phyloP scores from a whole-genome alignment of 1,140 invertebrate genomes.

The Heliothis subflexa region DNA sequence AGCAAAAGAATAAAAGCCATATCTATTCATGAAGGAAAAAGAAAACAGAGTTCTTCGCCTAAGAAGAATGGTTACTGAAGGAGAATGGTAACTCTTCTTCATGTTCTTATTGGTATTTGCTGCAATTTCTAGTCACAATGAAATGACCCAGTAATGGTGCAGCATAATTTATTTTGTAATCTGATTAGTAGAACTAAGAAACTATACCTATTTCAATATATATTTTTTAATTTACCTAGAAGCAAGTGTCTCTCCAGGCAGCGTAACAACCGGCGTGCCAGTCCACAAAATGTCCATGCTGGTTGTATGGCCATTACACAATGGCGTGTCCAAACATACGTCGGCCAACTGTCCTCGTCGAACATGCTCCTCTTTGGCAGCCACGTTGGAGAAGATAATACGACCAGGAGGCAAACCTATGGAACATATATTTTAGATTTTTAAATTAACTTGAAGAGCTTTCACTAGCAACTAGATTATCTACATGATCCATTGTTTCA shows the following conservation, averaged over 20 bases:
- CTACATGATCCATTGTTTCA: not conserved
- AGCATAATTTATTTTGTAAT: too few species aligned
- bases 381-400: slow-evolving; percentile 99
- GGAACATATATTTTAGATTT: slow-evolving; percentile 23
- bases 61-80: too few species aligned
- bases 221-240: slow-evolving; percentile 86
- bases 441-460: not conserved
- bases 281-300: slow-evolving; percentile 99
- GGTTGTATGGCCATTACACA: slow-evolving; percentile 99
- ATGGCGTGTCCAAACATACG: slow-evolving; percentile 98
- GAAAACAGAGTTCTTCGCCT: too few species aligned
- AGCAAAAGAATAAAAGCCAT: not conserved
- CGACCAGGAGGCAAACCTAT: slow-evolving; percentile 91
- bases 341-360: slow-evolving; percentile 98
- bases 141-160: too few species aligned
- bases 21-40: too few species aligned
- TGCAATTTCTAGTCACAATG: not conserved
- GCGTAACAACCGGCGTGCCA: slow-evolving; percentile 98
- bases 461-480: slow-evolving; percentile 6
- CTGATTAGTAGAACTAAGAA: too few species aligned
- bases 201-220: too few species aligned
- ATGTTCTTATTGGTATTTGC: not conserved
- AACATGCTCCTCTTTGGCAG: slow-evolving; percentile 99
- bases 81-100: not conserved
- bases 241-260: slow-evolving; percentile 98